Conservation (phyloP, 1,140 invertebrate species). For the Apolygus lucorum region DNA sequence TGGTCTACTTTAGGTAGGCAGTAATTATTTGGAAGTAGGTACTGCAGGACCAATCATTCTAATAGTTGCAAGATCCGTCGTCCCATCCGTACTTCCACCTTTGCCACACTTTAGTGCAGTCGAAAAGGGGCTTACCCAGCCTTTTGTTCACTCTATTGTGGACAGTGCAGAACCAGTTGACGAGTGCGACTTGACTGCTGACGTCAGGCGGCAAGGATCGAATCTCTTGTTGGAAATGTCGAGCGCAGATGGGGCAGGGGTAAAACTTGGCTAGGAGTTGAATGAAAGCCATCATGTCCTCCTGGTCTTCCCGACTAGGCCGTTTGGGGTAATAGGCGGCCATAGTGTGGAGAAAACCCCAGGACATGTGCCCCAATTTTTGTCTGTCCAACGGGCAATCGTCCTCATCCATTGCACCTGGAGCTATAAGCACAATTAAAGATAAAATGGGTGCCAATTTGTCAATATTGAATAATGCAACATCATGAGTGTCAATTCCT, state of each 20-base stretch:
- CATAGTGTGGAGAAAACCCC: slow-evolving; percentile 94
- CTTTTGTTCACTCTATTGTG: slow-evolving; percentile 93
- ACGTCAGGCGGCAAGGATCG: slow-evolving; percentile 3
- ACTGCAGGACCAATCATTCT: too few relatives aligned
- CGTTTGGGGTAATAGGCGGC: slow-evolving; percentile 88
- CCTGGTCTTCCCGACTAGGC: slow-evolving; percentile 61
- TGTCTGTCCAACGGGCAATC: slow-evolving; percentile 7
- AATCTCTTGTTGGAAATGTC: slow-evolving; percentile 72
- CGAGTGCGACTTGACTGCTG: slow-evolving; percentile 3
- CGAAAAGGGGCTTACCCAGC: slow-evolving; percentile 83
- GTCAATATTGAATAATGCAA: too few relatives aligned
- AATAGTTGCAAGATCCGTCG: slow-evolving; percentile 73
- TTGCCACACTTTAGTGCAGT: slow-evolving; percentile 84
- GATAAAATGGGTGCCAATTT: too few relatives aligned
- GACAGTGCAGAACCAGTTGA: slow-evolving; percentile 79
- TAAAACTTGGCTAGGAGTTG: slow-evolving; percentile 83
- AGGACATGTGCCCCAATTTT: slow-evolving; percentile 47
- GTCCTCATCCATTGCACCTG: slow-evolving; percentile 3
- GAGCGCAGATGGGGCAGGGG: slow-evolving; percentile 87
- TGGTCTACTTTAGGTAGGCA: too few relatives aligned
- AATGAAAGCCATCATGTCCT: slow-evolving; percentile 76
- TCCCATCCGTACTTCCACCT: slow-evolving; percentile 92
- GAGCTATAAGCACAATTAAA: too few relatives aligned
- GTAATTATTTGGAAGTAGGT: too few relatives aligned
- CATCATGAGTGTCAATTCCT: too few relatives aligned